phyloP scores from a whole-genome alignment of 2,113 vertebrate genomes.

The Ascaphus truei region DNA sequence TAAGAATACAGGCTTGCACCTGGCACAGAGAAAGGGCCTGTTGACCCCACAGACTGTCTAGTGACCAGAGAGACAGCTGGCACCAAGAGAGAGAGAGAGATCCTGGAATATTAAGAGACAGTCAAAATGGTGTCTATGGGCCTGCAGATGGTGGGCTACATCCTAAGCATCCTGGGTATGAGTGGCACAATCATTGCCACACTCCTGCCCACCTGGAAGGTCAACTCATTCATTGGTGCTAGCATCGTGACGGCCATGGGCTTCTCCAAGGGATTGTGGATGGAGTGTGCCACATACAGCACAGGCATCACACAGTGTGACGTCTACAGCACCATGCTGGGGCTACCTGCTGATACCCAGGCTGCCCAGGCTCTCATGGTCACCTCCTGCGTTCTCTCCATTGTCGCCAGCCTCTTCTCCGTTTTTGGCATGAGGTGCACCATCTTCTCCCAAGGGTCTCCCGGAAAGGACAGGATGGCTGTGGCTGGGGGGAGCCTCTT shows the following conservation, averaged over 20 bases:
- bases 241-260: constrained; percentile 87
- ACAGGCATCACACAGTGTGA: constrained; percentile 94
- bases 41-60: no score
- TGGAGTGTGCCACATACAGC: constrained; percentile 92
- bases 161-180: constrained; percentile 79
- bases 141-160: constrained; percentile 85
- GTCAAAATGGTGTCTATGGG: constrained; percentile 75
- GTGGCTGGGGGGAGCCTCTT: constrained; percentile 70
- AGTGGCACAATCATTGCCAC: constrained; percentile 79
- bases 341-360: constrained; percentile 77
- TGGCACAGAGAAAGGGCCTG: no score
- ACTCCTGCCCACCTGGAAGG: constrained; percentile 84
- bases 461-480: constrained; percentile 72
- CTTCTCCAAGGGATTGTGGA: constrained; percentile 91
- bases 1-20: no score
- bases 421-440: constrained; percentile 90
- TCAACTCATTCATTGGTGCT: constrained; percentile 81
- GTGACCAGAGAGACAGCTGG: not conserved
- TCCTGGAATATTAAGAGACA: no score
- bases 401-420: constrained; percentile 65
- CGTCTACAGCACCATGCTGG: constrained; percentile 90
- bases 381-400: constrained; percentile 78
- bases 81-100: not conserved
- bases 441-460: constrained; percentile 70
- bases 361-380: constrained; percentile 91